phyloP scores from a whole-genome alignment of 2,888 invertebrate species.

The Rhimphoctona megacephalus region DNA sequence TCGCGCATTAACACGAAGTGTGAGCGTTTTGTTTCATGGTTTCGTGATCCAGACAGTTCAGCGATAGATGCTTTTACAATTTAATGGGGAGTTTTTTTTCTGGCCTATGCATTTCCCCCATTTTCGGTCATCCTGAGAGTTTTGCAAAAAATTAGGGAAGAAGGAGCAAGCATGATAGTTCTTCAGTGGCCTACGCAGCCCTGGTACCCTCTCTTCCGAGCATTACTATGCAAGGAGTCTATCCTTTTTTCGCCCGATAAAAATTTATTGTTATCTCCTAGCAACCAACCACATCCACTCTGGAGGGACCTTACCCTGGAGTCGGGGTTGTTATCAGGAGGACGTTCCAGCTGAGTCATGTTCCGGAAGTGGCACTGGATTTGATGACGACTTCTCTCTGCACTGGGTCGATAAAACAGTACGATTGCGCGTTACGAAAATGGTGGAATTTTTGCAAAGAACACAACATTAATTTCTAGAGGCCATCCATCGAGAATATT shows the following conservation, averaged over 20 bases:
- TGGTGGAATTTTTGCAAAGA: conserved; percentile 61
- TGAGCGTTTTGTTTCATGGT: conserved; percentile 31
- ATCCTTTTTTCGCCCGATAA: conserved; percentile 10
- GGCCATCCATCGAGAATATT: conserved; percentile 30
- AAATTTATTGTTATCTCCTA: conserved; percentile 25
- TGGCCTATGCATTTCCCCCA: conserved; percentile 62
- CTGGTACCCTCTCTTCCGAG: conserved; percentile 20
- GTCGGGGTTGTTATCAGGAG: conserved; percentile 57
- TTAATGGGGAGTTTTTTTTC: conserved; percentile 26
- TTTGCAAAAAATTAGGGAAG: conserved; percentile 56
- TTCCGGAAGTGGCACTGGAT: conserved; percentile 31
- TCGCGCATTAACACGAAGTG: conserved; percentile 46
- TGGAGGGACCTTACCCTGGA: conserved; percentile 47
- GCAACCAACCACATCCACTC: conserved; percentile 28
- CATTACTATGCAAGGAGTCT: neutral
- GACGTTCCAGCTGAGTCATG: conserved; percentile 19
- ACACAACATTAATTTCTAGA: conserved; percentile 27
- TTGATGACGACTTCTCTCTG: conserved; percentile 54
- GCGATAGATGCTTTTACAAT: conserved; percentile 51
- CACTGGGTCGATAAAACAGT: conserved; percentile 57
- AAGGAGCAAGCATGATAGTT: conserved; percentile 50
- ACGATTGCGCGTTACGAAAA: conserved; percentile 57
- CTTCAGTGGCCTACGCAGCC: conserved; percentile 62
- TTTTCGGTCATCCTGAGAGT: conserved; percentile 50
- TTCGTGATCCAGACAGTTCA: conserved; percentile 29